A percentile compares a stretch with the other conserved stretches of the same genome.
phyloP scores from a whole-genome alignment of 2,888 invertebrate species.

The Anagyrus pseudococci region DNA sequence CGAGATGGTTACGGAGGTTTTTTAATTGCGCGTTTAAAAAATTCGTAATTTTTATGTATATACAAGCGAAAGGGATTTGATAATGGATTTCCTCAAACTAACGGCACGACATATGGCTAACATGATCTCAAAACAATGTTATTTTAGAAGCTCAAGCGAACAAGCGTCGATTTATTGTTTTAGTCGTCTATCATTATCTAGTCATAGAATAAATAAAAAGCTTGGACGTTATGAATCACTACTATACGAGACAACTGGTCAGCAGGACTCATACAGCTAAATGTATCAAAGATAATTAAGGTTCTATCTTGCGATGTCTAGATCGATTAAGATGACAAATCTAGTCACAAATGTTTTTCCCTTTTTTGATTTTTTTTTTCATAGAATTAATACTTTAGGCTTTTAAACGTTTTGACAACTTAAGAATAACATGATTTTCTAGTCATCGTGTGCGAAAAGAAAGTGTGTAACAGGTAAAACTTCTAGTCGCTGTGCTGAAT shows the following conservation, averaged over 20 bases:
- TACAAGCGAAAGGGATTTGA: constrained; percentile 1
- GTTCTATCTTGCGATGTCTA: background rate
- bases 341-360: constrained; percentile 2
- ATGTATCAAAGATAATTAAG: constrained; percentile 29
- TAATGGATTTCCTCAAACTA: constrained; percentile 14
- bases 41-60: background rate
- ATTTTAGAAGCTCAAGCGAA: background rate
- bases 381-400: background rate
- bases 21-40: background rate
- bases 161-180: constrained; percentile 9
- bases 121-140: constrained; percentile 17
- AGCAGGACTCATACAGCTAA: constrained; percentile 32
- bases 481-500: background rate
- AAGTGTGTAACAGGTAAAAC: background rate
- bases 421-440: background rate
- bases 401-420: background rate
- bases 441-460: background rate
- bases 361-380: background rate
- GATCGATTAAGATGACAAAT: constrained; percentile 1
- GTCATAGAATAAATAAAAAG: constrained; percentile 7
- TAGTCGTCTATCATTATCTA: background rate
- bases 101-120: background rate
- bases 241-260: background rate
- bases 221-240: background rate
- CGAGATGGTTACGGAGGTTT: no score